Base-by-base conservation (phyloP, 2,888 invertebrate genomes). In the Calameuta pallipes region DNA sequence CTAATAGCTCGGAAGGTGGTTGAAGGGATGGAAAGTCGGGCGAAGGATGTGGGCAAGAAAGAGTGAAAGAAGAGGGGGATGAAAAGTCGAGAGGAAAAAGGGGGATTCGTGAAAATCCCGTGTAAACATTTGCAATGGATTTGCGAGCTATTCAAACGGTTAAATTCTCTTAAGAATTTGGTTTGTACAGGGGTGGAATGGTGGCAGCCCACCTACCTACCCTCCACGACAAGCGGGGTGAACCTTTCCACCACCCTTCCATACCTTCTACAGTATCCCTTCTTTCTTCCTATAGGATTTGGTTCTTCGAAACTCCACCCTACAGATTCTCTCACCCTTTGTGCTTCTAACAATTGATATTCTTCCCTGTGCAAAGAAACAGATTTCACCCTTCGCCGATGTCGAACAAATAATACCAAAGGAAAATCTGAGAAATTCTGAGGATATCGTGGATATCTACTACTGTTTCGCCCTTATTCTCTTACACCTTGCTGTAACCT, bases 71-170 rank as follows among this genome's bases (percentile, higher is more conserved):
- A 69, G 79, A 79, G 77, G 36, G 70, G 35, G 76, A 71, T 80
- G 73, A 69, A 69, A 69, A n/a, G 31, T 11, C 69, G 41, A 23
- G 78, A 70, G 31, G 41, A 73, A 80, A 79, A 34, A 81, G 79
- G 79, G 83, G 84, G 83, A 84, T 85, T 84, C 87, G 87, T 84
- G 86, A 85, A 90, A 91, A 90, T 89, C 89, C 87, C 89, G 88
- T 91, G 91, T 91, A 91, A 91, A 91, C 90, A 91, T 91, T 91
- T 91, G 91, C 91, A 89, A 90, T 91, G 91, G 91, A 91, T 91
- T 91, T 91, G 90, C 87, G 88, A 91, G 91, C 90, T 91, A 91
- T 91, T 91, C 91, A 91, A 91, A 91, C 90, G 90, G 90, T 90
- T 91, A 91, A 91, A 91, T 91, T 91, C 91, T 91, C 91, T 91